Base-by-base conservation (phyloP, 1,140 invertebrate genomes). In the Philotrypesis tridentata region DNA sequence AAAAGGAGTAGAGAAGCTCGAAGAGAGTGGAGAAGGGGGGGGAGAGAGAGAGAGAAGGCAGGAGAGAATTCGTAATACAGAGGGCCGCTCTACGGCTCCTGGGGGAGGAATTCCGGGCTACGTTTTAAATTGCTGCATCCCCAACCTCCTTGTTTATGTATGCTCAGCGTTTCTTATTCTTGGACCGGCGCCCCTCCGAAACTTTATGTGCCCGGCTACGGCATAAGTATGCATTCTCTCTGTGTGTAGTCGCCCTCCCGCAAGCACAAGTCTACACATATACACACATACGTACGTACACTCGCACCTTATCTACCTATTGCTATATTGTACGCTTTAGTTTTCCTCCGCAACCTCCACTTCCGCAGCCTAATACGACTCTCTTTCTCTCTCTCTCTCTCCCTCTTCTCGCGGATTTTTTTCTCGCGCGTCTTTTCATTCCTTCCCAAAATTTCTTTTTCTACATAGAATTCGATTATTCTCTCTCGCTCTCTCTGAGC, bases 111-210 rank as follows among this genome's bases (percentile, higher is more conserved):
- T 92, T 92, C 91, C 90, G 89, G 91, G 91, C 88, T 92, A 92
- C 91, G 91, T 92, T 92, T 92, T 92, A 92, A 92, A 92, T 92
- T 92, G 91, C 91, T 91, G 90, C 91, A 92, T 91, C 90, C 91
- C 90, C 90, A 89, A 89, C 89, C 90, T 91, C 86, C 89, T 92
- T 92, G 91, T 92, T 92, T 92, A 92, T 92, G 91, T 90, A 92
- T 92, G 91, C 88, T 88, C 82, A 88, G 89, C 89, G 90, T 92
- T 92, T 92, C 91, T 92, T 92, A 92, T 92, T 92, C 91, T 92
- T 92, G 91, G 91, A 89, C 88, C 77, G 82, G 25, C 21, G 70
- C 55, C 31, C 67, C n/a, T 27, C 87, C 85, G 87, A 86, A 90
- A 91, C 89, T 91, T 91, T 91, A 91, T 92, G 90, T 90, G 89